Evolutionary conservation across 2,888 invertebrate genomes (phyloP), one percentile per base, ranked within the genome.

Genomic region (Trisateles emortualis): DNA sequence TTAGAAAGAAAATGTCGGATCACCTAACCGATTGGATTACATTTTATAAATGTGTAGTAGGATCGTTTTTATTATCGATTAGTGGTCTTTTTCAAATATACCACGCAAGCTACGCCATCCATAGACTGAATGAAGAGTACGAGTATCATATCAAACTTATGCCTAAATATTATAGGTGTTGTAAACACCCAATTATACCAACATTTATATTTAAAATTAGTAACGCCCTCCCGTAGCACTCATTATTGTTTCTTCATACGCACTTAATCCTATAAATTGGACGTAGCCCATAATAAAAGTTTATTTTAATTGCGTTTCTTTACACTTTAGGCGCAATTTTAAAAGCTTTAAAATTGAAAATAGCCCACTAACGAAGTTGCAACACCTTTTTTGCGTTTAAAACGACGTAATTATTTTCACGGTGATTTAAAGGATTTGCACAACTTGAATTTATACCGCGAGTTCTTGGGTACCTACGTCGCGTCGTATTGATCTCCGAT

Each of bases 221-320:
- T 51, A 54, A 66, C 57, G 47, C 47, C 50, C 45, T 29, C 29
- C 36, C 11, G 36, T 47, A 49, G 8, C 42, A 9, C 47, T 56
- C 40, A 50, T 67, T 50, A 59, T 48, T 29, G 48, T 59, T 63
- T 50, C 50, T 57, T 14, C 54, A 62, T 52, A 54, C 52, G 36
- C 49, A 47, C 50, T 52, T 56, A 46, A 57, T 48, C 54, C 33
- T 46, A 36, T 14, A 51, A 59, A 63, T 55, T 63, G 42, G 42
- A 52, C 52, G 57, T 56, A 50, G 55, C 41, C 49, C 10, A 62
- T 54, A 66, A 68, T 57, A 67, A 63, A 59, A 67, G 58, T 52
- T 35, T 30, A 65, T 53, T 65, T 59, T 66, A 62, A 70, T 62
- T 43, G 62, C 66, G 47, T 40, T 36, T 5, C 29, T 38, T 36